Evolutionary conservation across 1,140 invertebrate genomes (phyloP), one percentile per base, ranked within the genome.

Genomic region (Magallana gigas): DNA sequence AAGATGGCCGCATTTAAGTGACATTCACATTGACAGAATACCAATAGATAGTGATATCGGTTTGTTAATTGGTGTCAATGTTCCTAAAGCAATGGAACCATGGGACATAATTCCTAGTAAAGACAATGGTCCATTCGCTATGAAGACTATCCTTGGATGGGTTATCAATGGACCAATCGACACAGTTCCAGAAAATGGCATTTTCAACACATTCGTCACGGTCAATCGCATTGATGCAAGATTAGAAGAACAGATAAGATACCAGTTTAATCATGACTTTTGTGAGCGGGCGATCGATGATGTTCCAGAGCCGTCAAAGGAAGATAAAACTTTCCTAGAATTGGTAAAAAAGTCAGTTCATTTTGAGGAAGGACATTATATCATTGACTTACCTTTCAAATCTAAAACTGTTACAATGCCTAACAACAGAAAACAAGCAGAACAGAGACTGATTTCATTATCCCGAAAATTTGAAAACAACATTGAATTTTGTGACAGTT

Each of bases 11-110:
- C 36, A 88, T 58, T 62, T 88, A n/a, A 5, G 57, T 48, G 83
- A 88, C 64, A 80, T 87, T 7, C 56, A 62, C 18, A 48, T 87
- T 57, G 48, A 84, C n/a, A 59, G 36, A 36, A 36, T 36, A 36
- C 36, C 48, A 9, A 84, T 87, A 62, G 68, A 85, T 6, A 56
- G 57, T 80, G 83, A 84, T 84, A 23, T 87, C 81, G 57, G 87
- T n/a, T 58, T 88, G 18, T 82, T 88, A 16, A 88, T 88, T 56
- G 84, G 83, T n/a, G 57, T 85, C 8, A 88, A 88, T 64, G 83
- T 88, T 9, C 83, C 71, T 8, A 81, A 85, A 59, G 87, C 71
- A 23, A 85, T 85, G 58, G 87, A 84, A 48, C 83, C 83, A 14
- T 85, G 83, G 83, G 36, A 82, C 57, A 76, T 88, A 6, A 58